Evolutionary conservation across 2,113 vertebrate species (phyloP), one percentile per base, ranked within the genome.

Genomic region (Myxocyprinus asiaticus): DNA sequence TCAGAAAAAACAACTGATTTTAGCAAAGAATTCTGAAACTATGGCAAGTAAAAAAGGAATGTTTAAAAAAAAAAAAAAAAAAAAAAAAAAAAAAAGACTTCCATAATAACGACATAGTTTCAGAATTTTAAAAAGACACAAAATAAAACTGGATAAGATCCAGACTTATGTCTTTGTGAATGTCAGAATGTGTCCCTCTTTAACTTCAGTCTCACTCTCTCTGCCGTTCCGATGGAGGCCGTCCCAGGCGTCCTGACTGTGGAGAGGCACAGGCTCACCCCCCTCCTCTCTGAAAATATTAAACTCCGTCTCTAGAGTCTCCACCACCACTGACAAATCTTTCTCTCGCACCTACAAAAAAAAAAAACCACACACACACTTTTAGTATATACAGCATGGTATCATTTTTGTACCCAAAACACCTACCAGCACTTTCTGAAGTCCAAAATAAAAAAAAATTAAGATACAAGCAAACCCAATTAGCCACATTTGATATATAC

Each of bases 251-350:
- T 95, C 94, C 0, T 93, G 93, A 0, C 90, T 85, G 58, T 86
- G 85, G 47, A 98, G 87, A 0, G 94, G 93, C 48, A 96, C 83
- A 0, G 94, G 91, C 85, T 99, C 97, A 7, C 98, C 96, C 0
- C 90, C 89, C 80, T 94, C 94, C 88, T 99, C 97, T 55, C 76
- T 93, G 91, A 94, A 99, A 88, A 99, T 98, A 58, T 92, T 94
- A 0, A 99, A 97, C 87, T 99, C 97, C 64, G 93, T 94, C 0
- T 94, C 91, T 82, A 99, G 90, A 0, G 97, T 98, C 82, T 92
- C 91, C 83, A 98, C 90, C 71, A 98, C 97, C 44, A 96, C 91
- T 0, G 97, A 92, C 76, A 99, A 90, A 86, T 99, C 98, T 69
- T 94, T 94, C 86, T 99, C 98, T 76, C 94, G 93, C 55, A 99